These are phyloP conservation scores for Macaca mulatta DNA, from an alignment of 2,113 vertebrate genomes.

Conservation along the genomic window DNA sequence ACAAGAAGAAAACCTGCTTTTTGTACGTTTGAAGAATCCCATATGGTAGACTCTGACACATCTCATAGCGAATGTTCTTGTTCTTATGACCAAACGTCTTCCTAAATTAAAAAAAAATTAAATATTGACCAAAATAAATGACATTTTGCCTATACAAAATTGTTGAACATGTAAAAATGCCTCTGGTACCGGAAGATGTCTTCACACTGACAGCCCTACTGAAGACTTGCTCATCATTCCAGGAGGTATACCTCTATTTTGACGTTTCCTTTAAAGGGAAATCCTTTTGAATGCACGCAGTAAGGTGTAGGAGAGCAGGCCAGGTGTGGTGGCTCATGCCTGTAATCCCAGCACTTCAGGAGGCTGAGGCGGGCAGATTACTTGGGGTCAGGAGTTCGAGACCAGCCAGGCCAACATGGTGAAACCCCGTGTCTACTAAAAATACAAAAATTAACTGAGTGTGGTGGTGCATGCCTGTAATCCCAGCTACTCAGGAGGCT, in stretches of 20 bases:
- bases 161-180: conserved; percentile 50
- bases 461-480: background rate
- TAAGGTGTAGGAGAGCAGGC: background rate
- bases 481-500: background rate
- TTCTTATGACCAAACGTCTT: conserved; percentile 60
- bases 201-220: conserved; percentile 42
- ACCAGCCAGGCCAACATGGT: too few species aligned
- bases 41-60: background rate
- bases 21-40: background rate
- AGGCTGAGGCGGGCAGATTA: too few species aligned
- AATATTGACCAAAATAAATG: conserved; percentile 73
- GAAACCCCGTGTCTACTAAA: too few species aligned
- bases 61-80: conserved; percentile 62
- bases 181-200: background rate
- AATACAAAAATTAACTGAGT: background rate
- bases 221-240: conserved; percentile 49
- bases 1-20: background rate
- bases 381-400: too few species aligned
- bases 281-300: conserved; percentile 34
- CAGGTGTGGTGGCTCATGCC: accelerated
- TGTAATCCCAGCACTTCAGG: too few species aligned
- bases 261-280: conserved; percentile 67
- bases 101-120: conserved; percentile 21
- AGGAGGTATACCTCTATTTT: conserved; percentile 60
- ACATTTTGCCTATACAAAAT: conserved; percentile 66